Conservation (phyloP, 2,113 vertebrate genomes). For the Phyllopteryx taeniolatus region DNA sequence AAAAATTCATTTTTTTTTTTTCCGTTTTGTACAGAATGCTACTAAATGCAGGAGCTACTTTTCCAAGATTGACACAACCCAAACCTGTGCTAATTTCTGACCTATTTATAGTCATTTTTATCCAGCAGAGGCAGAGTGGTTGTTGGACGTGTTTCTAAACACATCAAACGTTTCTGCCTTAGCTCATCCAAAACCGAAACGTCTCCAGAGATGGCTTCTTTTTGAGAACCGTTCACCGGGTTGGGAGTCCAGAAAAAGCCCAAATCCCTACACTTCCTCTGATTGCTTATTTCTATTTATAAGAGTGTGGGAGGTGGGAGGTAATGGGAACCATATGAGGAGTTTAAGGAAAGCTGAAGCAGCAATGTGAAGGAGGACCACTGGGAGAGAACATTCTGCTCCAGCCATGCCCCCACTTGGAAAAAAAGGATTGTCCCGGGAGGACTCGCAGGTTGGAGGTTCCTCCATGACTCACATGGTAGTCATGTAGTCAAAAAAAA, state of each 20-base stretch:
- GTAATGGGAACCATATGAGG: conserved; percentile 68
- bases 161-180: conserved; percentile 27
- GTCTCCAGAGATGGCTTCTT: conserved; percentile 50
- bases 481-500: conserved; percentile 54
- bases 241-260: conserved; percentile 35
- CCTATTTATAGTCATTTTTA: conserved; percentile 26
- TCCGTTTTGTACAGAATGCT: background rate
- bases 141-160: conserved; percentile 29
- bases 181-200: conserved; percentile 22
- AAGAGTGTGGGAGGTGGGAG: conserved; percentile 44
- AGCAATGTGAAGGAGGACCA: conserved; percentile 52
- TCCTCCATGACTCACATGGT: conserved; percentile 69
- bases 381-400: conserved; percentile 56
- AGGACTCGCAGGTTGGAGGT: conserved; percentile 64
- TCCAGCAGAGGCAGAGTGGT: conserved; percentile 8
- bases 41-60: background rate
- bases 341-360: conserved; percentile 48
- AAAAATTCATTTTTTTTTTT: too few relatives aligned
- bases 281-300: conserved; percentile 71
- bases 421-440: conserved; percentile 56
- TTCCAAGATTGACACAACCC: conserved; percentile 9
- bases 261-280: conserved; percentile 52
- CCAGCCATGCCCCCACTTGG: conserved; percentile 36
- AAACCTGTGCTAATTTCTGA: conserved; percentile 1
- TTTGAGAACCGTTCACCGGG: conserved; percentile 32